These are phyloP conservation scores for Coleophora flavipennella DNA, from an alignment of 2,888 invertebrate genomes.

Conservation along the genomic window DNA sequence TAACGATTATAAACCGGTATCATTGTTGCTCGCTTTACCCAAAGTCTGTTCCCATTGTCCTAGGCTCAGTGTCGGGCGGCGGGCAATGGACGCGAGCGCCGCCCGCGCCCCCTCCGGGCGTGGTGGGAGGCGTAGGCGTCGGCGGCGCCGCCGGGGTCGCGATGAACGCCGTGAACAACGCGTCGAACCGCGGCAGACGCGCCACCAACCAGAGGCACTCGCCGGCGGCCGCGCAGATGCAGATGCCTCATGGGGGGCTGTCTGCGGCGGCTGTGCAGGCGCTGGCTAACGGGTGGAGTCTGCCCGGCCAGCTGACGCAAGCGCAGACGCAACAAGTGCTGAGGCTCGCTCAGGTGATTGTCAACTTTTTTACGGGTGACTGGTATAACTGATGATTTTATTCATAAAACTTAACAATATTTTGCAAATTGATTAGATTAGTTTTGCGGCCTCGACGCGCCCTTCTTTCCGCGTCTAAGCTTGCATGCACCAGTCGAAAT, in stretches of 20 bases:
- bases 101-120: constrained; percentile 76
- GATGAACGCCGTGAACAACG: constrained; percentile 33
- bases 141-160: constrained; percentile 24
- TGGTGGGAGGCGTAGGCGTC: constrained; percentile 34
- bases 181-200: constrained; percentile 45
- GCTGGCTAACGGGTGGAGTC: constrained; percentile 47
- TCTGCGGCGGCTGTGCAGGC: constrained; percentile 60
- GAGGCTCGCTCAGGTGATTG: constrained; percentile 61
- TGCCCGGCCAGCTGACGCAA: constrained; percentile 51
- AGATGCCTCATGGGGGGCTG: constrained; percentile 52
- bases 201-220: constrained; percentile 42
- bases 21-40: no score
- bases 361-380: no score
- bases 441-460: no score
- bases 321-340: constrained; percentile 68
- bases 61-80: constrained; percentile 59
- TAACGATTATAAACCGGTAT: no score
- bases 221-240: constrained; percentile 43
- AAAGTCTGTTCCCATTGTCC: not conserved
- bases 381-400: no score
- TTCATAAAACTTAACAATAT: no score
- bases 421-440: no score
- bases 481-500: no score
- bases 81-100: constrained; percentile 88
- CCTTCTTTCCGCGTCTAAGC: no score